Conservation (phyloP, 2,113 vertebrate species). For the Anolis sagrei region DNA sequence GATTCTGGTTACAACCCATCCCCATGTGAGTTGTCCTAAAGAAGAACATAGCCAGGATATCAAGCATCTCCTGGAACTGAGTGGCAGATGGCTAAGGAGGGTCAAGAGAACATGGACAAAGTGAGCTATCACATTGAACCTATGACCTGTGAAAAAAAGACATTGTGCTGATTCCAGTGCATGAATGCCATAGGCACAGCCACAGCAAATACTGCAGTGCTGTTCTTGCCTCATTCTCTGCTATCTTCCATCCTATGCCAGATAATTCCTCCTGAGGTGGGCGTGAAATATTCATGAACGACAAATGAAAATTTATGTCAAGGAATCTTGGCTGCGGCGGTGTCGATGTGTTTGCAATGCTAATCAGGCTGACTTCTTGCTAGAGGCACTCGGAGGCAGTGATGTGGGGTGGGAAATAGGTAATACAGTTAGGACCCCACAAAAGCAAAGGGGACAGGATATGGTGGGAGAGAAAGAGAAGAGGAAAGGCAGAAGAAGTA, state of each 20-base stretch:
- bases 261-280: conserved; percentile 59
- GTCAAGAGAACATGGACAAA: neutral
- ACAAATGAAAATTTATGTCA: conserved; percentile 61
- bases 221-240: conserved; percentile 24
- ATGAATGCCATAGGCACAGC: neutral
- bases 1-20: neutral
- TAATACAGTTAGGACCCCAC: neutral
- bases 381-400: conserved; percentile 49
- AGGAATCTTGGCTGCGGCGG: conserved; percentile 47
- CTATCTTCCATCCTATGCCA: conserved; percentile 38
- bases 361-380: conserved; percentile 48
- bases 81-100: neutral
- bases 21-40: neutral
- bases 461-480: conserved; percentile 14
- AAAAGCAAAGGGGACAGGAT: neutral
- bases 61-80: neutral
- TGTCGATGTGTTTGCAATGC: conserved; percentile 61
- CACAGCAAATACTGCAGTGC: conserved; percentile 31
- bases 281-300: conserved; percentile 66
- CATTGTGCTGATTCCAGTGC: neutral
- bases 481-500: neutral
- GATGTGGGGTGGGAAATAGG: conserved; percentile 5
- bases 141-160: neutral
- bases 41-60: neutral
- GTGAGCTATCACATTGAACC: neutral